Percentiles rank a stretch among this genome's conserved stretches.
These are phyloP conservation scores for Phrynosoma platyrhinos DNA, from an alignment of 2,113 vertebrate genomes.

Conservation along the genomic window DNA sequence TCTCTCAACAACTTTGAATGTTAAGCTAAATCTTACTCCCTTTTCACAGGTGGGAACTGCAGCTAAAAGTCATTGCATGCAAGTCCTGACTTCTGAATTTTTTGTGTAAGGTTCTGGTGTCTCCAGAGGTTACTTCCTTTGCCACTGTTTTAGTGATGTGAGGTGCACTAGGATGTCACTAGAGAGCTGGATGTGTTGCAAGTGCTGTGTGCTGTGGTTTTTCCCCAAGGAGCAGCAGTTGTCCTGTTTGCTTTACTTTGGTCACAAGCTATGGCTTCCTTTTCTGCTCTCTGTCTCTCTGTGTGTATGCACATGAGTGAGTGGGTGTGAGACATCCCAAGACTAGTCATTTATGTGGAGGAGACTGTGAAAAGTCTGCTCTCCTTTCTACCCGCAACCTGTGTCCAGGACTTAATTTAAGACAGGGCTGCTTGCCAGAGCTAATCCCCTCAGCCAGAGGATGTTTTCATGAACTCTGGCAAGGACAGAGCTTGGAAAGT, in stretches of 20 bases:
- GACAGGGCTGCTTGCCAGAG: not conserved
- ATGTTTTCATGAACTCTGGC: not conserved
- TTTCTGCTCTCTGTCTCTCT: not conserved
- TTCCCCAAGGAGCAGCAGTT: not conserved
- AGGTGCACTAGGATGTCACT: not conserved
- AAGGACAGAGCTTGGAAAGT: not conserved
- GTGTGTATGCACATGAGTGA: not conserved
- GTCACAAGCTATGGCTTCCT: not conserved
- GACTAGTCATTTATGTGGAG: not conserved
- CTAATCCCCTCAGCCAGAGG: not conserved
- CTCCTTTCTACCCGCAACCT: not conserved
- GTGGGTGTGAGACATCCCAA: not conserved
- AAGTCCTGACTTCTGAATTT: not conserved
- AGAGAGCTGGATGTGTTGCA: not conserved
- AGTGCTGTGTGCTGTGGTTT: not conserved
- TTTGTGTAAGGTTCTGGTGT: no score
- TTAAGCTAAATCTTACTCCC: not conserved
- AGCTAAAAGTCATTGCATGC: not conserved
- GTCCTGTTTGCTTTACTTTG: constrained; percentile 5
- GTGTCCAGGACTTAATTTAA: not conserved
- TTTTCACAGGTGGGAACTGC: not conserved
- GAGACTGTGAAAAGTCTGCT: not conserved
- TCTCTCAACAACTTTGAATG: not conserved
- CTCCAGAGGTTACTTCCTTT: not conserved
- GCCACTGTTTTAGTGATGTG: not conserved